A percentile compares a stretch with the other conserved stretches of the same genome.
phyloP scores from a whole-genome alignment of 1,140 invertebrate species.

The Macrosteles quadrilineatus region DNA sequence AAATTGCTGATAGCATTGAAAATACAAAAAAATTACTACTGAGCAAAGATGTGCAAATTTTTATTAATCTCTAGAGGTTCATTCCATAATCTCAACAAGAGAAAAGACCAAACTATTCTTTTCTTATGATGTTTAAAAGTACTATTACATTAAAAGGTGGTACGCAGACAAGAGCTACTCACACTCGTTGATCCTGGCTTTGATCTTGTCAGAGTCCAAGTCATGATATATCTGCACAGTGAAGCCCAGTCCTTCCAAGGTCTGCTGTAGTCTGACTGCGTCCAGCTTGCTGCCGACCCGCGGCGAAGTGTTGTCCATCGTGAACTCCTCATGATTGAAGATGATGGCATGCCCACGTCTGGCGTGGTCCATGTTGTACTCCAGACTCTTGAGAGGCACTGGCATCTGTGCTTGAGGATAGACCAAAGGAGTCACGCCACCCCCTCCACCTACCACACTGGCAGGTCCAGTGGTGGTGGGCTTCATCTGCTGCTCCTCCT shows the following conservation, averaged over 20 bases:
- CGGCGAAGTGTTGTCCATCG: constrained; percentile 49
- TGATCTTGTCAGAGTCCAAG: constrained; percentile 64
- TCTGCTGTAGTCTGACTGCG: constrained; percentile 52
- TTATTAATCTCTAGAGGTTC: too few relatives aligned
- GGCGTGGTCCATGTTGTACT: constrained; percentile 87
- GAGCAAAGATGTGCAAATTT: too few relatives aligned
- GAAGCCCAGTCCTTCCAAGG: constrained; percentile 70
- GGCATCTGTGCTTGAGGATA: constrained; percentile 57
- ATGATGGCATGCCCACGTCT: constrained; percentile 82
- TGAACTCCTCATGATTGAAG: constrained; percentile 86
- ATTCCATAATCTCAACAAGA: too few relatives aligned
- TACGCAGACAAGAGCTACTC: too few relatives aligned
- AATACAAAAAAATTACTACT: too few relatives aligned
- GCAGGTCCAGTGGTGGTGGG: not conserved
- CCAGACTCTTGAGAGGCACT: constrained; percentile 59
- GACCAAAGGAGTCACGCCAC: not conserved
- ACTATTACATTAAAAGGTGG: too few relatives aligned
- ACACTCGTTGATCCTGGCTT: constrained; percentile 64
- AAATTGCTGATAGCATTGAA: too few relatives aligned
- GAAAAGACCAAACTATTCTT: too few relatives aligned
- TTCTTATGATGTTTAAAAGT: too few relatives aligned
- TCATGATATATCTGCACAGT: constrained; percentile 61
- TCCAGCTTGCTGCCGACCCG: constrained; percentile 52
- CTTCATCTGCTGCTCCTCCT: not conserved
- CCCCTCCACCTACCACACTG: too few relatives aligned